Percentiles rank a stretch among this genome's conserved stretches.
Evolutionary conservation across 2,113 vertebrate species (phyloP).

Genomic region (Clupea harengus): DNA sequence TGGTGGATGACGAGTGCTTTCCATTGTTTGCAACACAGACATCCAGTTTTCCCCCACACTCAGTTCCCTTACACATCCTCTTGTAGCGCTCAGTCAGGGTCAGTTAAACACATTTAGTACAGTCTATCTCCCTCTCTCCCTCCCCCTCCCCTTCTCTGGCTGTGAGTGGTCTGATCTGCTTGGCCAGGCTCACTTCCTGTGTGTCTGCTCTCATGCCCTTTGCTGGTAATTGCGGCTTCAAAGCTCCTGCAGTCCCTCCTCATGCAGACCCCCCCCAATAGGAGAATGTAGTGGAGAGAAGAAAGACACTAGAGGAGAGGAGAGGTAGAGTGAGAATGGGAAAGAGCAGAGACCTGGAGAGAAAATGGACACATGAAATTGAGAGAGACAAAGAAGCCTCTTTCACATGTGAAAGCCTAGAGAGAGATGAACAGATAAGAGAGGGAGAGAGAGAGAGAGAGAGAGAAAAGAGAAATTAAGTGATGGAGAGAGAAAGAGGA

Average conservation of each 20-base stretch:
- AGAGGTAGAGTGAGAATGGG: background rate
- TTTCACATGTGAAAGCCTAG: background rate
- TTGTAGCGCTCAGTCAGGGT: too few relatives aligned
- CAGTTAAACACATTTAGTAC: too few relatives aligned
- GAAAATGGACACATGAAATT: background rate
- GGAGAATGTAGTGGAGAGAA: background rate
- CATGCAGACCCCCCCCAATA: background rate
- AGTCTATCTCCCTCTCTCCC: background rate
- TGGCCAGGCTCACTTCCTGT: slow-evolving; percentile 31
- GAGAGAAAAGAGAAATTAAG: too few relatives aligned
- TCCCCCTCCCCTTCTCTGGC: background rate
- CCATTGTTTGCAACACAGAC: background rate
- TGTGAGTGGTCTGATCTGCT: slow-evolving; percentile 18
- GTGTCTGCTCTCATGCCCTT: slow-evolving; percentile 11
- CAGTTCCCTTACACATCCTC: too few relatives aligned
- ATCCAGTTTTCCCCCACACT: background rate
- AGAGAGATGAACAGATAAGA: too few relatives aligned
- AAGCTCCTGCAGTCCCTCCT: background rate
- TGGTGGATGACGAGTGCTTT: too few relatives aligned
- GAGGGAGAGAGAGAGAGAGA: too few relatives aligned
- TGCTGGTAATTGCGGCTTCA: background rate
- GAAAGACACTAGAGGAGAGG: background rate
- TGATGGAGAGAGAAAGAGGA: too few relatives aligned
- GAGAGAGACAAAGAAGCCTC: background rate
- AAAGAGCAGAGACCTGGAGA: background rate